These are phyloP conservation scores for Terebella lapidaria DNA, from an alignment of 2,888 invertebrate genomes.

Conservation along the genomic window DNA sequence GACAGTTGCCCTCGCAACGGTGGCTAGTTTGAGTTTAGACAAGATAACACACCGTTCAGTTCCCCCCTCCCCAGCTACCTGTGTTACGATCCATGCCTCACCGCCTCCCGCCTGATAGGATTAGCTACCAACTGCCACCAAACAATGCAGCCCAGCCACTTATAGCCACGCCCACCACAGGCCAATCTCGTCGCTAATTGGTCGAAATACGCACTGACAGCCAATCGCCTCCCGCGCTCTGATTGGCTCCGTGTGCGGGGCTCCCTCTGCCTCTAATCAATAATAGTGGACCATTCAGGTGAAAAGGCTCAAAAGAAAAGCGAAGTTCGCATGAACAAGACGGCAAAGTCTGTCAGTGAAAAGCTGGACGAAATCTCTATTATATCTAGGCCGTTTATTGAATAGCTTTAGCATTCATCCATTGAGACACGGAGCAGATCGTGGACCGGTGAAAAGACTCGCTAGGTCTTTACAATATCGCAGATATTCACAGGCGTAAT, in stretches of 20 bases:
- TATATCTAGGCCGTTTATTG: background rate
- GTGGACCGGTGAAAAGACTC: background rate
- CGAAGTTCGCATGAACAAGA: background rate
- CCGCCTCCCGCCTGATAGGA: no score
- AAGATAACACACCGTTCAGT: no score
- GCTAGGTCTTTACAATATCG: background rate
- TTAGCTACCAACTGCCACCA: no score
- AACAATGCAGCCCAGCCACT: no score
- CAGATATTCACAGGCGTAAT: background rate
- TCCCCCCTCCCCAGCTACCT: no score
- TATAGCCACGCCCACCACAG: background rate
- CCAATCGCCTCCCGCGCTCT: background rate
- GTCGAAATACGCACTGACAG: background rate
- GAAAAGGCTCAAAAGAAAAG: background rate
- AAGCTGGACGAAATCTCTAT: background rate
- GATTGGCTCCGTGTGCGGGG: background rate
- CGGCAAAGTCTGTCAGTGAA: background rate
- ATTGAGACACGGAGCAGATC: background rate
- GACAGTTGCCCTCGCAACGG: no score
- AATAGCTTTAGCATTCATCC: background rate
- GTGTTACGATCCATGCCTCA: no score
- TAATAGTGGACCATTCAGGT: background rate
- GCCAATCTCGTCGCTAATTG: background rate
- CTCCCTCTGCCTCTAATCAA: background rate
- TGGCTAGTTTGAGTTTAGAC: no score